Conservation (phyloP, 1,140 invertebrate genomes). For the Rhopalosiphum padi region DNA sequence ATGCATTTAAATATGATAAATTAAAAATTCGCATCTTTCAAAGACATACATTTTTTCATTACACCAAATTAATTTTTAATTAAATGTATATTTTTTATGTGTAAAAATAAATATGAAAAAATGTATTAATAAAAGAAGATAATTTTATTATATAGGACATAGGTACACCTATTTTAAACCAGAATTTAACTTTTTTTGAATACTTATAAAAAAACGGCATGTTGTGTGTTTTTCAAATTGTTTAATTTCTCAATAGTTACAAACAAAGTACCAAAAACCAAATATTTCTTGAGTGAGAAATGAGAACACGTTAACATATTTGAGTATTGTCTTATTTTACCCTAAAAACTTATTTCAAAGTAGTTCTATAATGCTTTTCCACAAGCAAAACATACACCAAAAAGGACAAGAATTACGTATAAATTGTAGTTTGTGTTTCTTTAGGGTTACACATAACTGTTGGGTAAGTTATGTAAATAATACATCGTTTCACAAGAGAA, state of each 20-base stretch:
- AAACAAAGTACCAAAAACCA: neutral
- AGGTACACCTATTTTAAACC: neutral
- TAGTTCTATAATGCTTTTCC: neutral
- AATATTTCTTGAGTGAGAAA: neutral
- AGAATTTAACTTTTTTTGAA: neutral
- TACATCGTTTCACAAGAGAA: neutral
- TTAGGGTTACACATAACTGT: neutral
- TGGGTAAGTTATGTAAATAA: constrained; percentile 32
- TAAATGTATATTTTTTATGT: neutral
- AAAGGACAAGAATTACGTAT: neutral
- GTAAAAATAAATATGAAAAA: neutral
- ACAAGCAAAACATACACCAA: neutral
- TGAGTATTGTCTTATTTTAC: constrained; percentile 2
- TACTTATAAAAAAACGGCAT: neutral
- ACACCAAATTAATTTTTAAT: neutral
- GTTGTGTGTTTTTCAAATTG: neutral
- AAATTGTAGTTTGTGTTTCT: constrained; percentile 28
- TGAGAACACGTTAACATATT: neutral
- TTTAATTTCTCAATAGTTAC: neutral
- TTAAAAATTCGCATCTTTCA: neutral
- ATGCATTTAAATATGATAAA: neutral
- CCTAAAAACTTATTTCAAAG: neutral
- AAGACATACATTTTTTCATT: neutral
- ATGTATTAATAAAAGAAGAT: neutral
- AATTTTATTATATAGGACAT: neutral